These are phyloP conservation scores for Bos javanicus DNA, from an alignment of 2,113 vertebrate species.

Conservation along the genomic window DNA sequence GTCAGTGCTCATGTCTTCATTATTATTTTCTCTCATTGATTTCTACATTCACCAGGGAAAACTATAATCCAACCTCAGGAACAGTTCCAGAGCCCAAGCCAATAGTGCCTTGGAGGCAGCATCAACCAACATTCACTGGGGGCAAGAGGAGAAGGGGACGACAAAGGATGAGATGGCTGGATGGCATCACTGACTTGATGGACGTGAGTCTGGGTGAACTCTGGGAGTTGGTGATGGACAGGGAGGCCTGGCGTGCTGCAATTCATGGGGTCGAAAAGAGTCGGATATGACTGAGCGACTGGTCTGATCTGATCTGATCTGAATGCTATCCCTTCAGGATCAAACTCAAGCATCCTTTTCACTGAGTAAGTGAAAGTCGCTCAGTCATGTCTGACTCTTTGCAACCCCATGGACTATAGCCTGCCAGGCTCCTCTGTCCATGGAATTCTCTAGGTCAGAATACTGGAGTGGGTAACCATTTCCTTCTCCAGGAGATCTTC, in stretches of 20 bases:
- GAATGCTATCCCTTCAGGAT: slow-evolving; percentile 11
- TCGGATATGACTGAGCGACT: no score
- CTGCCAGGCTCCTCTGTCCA: background rate
- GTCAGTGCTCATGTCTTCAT: background rate
- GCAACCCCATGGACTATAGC: background rate
- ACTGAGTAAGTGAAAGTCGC: background rate
- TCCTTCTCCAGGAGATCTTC: background rate
- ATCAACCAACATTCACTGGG: background rate
- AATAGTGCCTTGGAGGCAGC: background rate
- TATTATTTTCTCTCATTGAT: background rate
- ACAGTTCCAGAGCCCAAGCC: background rate
- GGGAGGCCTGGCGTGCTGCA: no score
- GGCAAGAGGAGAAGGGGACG: no score
- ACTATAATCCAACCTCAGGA: background rate
- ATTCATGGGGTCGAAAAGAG: no score
- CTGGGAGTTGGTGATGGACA: no score
- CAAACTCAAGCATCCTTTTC: background rate
- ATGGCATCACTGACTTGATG: no score
- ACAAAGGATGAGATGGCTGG: no score
- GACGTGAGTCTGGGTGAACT: no score
- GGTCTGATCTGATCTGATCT: no score
- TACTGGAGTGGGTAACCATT: background rate
- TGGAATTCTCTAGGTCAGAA: background rate
- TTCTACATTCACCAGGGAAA: background rate
- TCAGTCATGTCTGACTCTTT: background rate